Base-by-base conservation (phyloP, 2,888 invertebrate genomes). In the Idaea dimidiata region DNA sequence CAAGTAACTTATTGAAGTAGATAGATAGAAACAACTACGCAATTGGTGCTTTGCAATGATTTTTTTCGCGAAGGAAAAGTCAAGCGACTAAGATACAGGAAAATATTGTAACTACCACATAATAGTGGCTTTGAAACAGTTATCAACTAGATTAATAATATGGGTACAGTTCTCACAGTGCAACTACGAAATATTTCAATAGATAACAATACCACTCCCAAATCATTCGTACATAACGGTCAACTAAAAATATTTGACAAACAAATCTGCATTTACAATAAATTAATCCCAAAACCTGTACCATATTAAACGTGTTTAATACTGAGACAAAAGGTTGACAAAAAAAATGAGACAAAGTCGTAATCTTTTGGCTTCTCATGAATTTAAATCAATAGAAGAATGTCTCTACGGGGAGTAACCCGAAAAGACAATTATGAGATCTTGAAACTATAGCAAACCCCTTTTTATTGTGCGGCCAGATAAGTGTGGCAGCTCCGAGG, bases 301-400 rank as follows among this genome's bases (percentile, higher is more conserved):
- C 8, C 10, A 43, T 10, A 43, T 43, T 43, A 43, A 43, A 43
- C 43, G 43, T 43, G 10, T 14, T 43, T 43, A 43, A 43, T 14
- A 43, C 43, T 43, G 43, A 43, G 43, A 43, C 43, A 43, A 43
- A 43, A 43, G 43, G 43, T 8, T 43, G 43, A 43, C 43, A 43
- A 43, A 43, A 43, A 43, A 43, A 43, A 43, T 14, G 43, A 43
- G 5, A 43, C 43, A 56, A n/a, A 62, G 73, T 73, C 18, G 5
- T 72, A 70, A 71, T 58, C 16, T 55, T 56, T 56, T 16, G 16
- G 24, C 14, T 62, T 24, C 57, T 18, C 61, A 62, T 65, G 59
- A 62, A 55, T 66, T 62, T 60, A 68, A 59, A 64, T 62, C 55
- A 63, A 67, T 65, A 55, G 65, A 72, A 67, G 61, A 58, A 63